phyloP scores from a whole-genome alignment of 2,113 vertebrate species.

The Chionodraco myersi region DNA sequence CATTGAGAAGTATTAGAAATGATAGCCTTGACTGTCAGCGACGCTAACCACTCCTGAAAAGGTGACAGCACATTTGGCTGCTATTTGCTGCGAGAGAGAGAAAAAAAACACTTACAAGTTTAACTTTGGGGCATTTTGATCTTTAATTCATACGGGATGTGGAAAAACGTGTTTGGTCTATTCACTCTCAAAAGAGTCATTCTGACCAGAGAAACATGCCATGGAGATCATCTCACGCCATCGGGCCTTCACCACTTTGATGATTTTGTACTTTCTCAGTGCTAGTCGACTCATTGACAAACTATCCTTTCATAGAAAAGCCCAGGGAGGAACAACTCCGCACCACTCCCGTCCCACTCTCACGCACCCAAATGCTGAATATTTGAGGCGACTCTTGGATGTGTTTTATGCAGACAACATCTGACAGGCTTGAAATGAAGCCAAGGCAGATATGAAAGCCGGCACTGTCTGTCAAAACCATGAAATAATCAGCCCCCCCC shows the following conservation, averaged over 20 bases:
- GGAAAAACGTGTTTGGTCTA: conserved; percentile 60
- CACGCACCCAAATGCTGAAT: conserved; percentile 63
- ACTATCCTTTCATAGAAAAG: conserved; percentile 75
- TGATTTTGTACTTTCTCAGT: conserved; percentile 42
- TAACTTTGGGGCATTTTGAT: conserved; percentile 73
- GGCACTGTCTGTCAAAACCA: conserved; percentile 92
- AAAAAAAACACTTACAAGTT: conserved; percentile 60
- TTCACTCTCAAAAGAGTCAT: conserved; percentile 64
- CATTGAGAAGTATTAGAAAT: conserved; percentile 77
- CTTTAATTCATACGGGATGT: conserved; percentile 76
- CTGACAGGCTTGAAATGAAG: conserved; percentile 85
- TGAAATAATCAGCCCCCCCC: conserved; percentile 89
- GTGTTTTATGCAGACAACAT: conserved; percentile 87
- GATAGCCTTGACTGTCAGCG: conserved; percentile 78
- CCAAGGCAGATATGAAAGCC: conserved; percentile 91
- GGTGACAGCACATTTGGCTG: conserved; percentile 79
- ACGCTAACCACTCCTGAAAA: conserved; percentile 82
- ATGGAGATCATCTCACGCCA: conserved; percentile 67
- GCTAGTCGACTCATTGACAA: conserved; percentile 65
- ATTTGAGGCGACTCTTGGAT: conserved; percentile 82
- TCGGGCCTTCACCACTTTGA: conserved; percentile 72
- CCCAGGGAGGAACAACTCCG: conserved; percentile 53
- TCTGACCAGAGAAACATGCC: conserved; percentile 51
- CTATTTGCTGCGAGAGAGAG: conserved; percentile 67
- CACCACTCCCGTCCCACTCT: conserved; percentile 35